Evolutionary conservation across 2,888 invertebrate species (phyloP).

Genomic region (Noctua janthina): DNA sequence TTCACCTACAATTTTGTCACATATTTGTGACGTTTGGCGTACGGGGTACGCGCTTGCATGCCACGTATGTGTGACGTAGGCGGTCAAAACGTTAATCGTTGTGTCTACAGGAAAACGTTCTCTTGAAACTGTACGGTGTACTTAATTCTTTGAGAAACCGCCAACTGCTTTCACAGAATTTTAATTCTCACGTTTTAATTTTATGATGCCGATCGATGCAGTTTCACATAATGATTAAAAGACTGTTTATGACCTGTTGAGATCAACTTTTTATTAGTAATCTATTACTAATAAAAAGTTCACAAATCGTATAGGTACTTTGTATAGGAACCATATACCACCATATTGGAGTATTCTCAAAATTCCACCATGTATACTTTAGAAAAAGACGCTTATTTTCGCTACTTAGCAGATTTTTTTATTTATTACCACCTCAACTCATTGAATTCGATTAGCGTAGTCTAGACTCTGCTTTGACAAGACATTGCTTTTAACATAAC

Average conservation of each 20-base stretch:
- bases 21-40: no score
- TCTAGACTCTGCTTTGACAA: constrained; percentile 1
- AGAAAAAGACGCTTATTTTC: not conserved
- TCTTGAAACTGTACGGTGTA: not conserved
- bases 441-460: not conserved
- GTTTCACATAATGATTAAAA: not conserved
- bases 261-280: not conserved
- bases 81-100: not conserved
- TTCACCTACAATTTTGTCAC: no score
- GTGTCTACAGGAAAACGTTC: not conserved
- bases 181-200: not conserved
- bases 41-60: no score
- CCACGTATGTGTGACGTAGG: no score
- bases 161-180: not conserved
- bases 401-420: not conserved
- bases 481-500: not conserved
- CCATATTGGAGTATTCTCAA: not conserved
- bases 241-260: not conserved
- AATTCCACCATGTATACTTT: not conserved
- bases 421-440: not conserved
- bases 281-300: not conserved
- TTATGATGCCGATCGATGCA: not conserved
- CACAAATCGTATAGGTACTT: not conserved
- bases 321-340: not conserved
- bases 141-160: not conserved